Evolutionary conservation across 1,140 invertebrate species (phyloP).

Genomic region (Anadara kagoshimensis): DNA sequence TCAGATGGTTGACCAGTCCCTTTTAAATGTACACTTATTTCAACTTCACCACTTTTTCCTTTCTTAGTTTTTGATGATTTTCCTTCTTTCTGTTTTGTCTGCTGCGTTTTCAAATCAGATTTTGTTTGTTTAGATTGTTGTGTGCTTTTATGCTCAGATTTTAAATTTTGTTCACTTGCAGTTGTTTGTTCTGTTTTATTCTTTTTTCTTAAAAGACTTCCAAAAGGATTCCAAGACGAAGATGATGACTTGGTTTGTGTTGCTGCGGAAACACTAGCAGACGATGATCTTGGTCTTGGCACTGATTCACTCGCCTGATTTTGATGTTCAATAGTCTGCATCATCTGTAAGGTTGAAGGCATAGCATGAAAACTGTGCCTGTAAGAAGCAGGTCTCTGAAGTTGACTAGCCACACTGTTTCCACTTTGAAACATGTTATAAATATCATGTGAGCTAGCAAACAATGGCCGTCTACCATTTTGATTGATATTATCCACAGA

Average conservation of each 20-base stretch:
- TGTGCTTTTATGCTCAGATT: not conserved
- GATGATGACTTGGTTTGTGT: slow-evolving; percentile 3
- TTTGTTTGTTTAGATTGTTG: not conserved
- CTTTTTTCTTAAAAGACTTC: slow-evolving; percentile 36
- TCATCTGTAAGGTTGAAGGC: slow-evolving; percentile 31
- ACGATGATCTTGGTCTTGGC: slow-evolving; percentile 32
- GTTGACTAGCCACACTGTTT: slow-evolving; percentile 46
- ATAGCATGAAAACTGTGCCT: slow-evolving; percentile 62
- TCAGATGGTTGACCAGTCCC: slow-evolving; percentile 7
- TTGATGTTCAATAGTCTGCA: slow-evolving; percentile 22
- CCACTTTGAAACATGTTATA: slow-evolving; percentile 55
- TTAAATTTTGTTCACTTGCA: slow-evolving; percentile 3
- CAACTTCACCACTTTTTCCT: slow-evolving; percentile 5
- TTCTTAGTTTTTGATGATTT: slow-evolving; percentile 13
- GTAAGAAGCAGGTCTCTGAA: slow-evolving; percentile 47
- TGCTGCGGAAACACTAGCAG: slow-evolving; percentile 26
- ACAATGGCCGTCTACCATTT: slow-evolving; percentile 49
- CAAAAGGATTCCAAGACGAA: slow-evolving; percentile 43
- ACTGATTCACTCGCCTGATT: slow-evolving; percentile 15
- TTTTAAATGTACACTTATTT: too few relatives aligned
- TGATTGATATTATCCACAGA: slow-evolving; percentile 48
- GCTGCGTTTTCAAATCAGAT: too few relatives aligned
- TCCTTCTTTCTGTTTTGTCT: not conserved
- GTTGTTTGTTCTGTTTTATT: slow-evolving; percentile 17
- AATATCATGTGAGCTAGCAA: slow-evolving; percentile 59